Evolutionary conservation across 2,113 vertebrate genomes (phyloP), one percentile per base, ranked within the genome.

Genomic region (Leptosomus discolor): DNA sequence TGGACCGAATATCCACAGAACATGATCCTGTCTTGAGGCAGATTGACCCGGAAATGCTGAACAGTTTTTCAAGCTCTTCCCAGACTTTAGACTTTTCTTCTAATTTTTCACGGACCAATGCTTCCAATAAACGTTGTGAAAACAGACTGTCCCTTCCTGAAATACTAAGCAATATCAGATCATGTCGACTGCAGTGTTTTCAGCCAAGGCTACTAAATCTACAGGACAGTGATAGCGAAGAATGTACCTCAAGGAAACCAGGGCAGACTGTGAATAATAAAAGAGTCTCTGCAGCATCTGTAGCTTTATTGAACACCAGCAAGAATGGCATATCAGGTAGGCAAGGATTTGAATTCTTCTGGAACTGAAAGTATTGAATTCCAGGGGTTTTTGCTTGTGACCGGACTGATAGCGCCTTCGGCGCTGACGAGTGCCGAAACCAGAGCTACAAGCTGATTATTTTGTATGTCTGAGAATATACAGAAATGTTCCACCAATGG

Each of bases 111-210:
- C 98, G 98, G 98, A 98, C 98, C 98, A 98, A 98, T 98, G 98
- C 98, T 98, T 98, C 98, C 98, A 98, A 56, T 98, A 98, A 98
- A 98, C 97, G 22, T 98, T 98, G 98, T 98, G 98, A 97, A 98
- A 98, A 98, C 97, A 98, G 98, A 98, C 98, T 98, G 91, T 99
- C 99, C 83, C 98, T 99, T 94, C 96, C 98, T 93, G 98, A 99
- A 97, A 98, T 99, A 96, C 95, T 99, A 97, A 99, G 98, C 98
- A 99, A 99, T 98, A 99, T 99, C 98, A 98, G 98, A 98, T 98
- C 98, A 92, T 98, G 99, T 98, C 98, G 99, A 98, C 98, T 98
- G 98, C 98, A 98, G 97, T 99, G 98, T 98, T 99, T 99, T 96
- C 98, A 99, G 96, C 99, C 99, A 93, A 98, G 98, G 98, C 97